Conservation (phyloP, 2,888 invertebrate species). For the Oscheius sp. region DNA sequence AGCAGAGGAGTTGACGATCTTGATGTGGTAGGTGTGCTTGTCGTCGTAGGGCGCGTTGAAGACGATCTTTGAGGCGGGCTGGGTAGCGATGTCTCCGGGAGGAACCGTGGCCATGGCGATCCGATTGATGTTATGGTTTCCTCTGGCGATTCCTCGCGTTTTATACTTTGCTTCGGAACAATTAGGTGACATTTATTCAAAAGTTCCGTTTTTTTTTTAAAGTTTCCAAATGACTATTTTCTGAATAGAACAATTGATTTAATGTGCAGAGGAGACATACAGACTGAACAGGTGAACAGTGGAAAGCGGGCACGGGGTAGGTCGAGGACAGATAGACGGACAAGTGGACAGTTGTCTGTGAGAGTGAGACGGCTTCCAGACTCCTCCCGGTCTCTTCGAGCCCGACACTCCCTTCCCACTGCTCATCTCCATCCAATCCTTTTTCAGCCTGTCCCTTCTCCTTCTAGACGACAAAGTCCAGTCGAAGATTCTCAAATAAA, state of each 20-base stretch:
- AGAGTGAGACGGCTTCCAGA: not conserved
- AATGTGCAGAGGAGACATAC: too few species aligned
- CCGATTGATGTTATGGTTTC: not conserved
- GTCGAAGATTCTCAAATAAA: slow-evolving; percentile 11
- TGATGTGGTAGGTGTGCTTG: slow-evolving; percentile 64
- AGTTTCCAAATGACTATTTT: too few species aligned
- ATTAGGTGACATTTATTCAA: too few species aligned
- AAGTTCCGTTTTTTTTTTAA: too few species aligned
- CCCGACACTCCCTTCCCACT: not conserved
- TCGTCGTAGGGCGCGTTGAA: slow-evolving; percentile 62
- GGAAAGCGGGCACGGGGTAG: too few species aligned
- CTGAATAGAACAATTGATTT: too few species aligned
- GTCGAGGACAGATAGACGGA: too few species aligned
- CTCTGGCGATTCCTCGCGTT: not conserved
- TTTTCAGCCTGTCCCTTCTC: not conserved
- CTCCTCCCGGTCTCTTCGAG: slow-evolving; percentile 12
- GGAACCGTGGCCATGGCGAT: not conserved
- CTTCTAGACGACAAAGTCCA: slow-evolving; percentile 11
- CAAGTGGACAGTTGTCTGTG: not conserved
- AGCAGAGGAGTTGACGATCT: slow-evolving; percentile 33
- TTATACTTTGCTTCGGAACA: not conserved
- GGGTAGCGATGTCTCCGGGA: not conserved
- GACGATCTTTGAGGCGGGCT: slow-evolving; percentile 41
- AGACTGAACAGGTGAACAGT: too few species aligned
- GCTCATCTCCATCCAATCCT: not conserved